phyloP scores from a whole-genome alignment of 2,888 invertebrate genomes.

The Synanthedon myopaeformis region DNA sequence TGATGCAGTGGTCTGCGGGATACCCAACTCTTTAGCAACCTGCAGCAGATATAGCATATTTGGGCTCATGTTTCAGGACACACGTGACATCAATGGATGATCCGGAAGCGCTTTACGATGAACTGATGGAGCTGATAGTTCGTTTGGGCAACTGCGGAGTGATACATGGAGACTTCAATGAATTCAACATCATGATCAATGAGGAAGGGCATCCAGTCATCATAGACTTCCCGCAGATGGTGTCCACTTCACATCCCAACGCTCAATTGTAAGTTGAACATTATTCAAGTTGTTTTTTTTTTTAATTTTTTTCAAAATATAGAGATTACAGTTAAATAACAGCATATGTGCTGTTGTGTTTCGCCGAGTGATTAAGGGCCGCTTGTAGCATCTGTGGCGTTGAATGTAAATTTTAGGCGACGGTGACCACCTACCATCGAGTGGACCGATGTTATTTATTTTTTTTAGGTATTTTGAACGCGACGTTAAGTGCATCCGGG shows the following conservation, averaged over 20 bases:
- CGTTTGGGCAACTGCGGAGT: slow-evolving; percentile 93
- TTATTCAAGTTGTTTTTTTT: too few species aligned
- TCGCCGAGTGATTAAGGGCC: too few species aligned
- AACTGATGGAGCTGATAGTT: slow-evolving; percentile 93
- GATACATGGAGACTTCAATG: slow-evolving; percentile 99
- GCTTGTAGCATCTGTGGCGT: too few species aligned
- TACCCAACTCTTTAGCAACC: too few species aligned
- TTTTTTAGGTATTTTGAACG: slow-evolving; percentile 86
- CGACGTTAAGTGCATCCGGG: slow-evolving; percentile 92
- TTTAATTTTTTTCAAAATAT: too few species aligned
- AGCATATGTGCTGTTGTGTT: too few species aligned
- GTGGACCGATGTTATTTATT: too few species aligned
- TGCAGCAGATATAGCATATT: too few species aligned
- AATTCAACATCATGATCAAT: slow-evolving; percentile 95
- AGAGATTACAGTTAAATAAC: too few species aligned
- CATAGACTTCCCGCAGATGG: slow-evolving; percentile 99
- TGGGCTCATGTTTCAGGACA: slow-evolving; percentile 49
- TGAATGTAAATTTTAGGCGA: too few species aligned
- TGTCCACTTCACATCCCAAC: slow-evolving; percentile 92
- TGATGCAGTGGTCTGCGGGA: too few species aligned
- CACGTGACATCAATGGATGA: slow-evolving; percentile 75
- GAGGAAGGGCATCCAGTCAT: slow-evolving; percentile 84
- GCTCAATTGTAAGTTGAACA: slow-evolving; percentile 79
- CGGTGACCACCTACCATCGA: background rate
- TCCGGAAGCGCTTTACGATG: slow-evolving; percentile 86